phyloP scores from a whole-genome alignment of 2,113 vertebrate species.

The Chunga burmeisteri region DNA sequence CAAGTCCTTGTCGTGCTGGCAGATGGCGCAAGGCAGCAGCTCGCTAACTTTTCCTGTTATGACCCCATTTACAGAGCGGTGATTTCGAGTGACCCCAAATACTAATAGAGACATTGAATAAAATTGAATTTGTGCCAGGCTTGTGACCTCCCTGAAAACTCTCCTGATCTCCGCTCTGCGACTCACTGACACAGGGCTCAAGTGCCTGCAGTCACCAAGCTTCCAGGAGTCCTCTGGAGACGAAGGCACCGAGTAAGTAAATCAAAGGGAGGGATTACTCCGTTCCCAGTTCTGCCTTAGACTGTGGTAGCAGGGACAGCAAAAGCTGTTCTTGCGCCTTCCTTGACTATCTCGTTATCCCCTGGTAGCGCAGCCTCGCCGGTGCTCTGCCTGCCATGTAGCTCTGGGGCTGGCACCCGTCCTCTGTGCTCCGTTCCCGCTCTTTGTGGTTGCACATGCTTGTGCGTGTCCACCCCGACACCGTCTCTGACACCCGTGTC shows the following conservation, averaged over 20 bases:
- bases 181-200: not conserved
- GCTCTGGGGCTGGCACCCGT: not conserved
- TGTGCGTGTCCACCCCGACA: not conserved
- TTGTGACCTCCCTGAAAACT: not conserved
- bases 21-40: not conserved
- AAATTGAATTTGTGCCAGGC: not conserved
- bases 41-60: not conserved
- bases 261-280: not conserved
- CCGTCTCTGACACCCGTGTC: not conserved
- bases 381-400: not conserved
- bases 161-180: not conserved
- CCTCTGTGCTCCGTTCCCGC: not conserved
- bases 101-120: not conserved
- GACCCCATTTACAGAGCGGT: not conserved
- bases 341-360: too few relatives aligned
- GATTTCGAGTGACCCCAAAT: not conserved
- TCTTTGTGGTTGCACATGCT: not conserved
- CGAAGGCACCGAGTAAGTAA: not conserved
- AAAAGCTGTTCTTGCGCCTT: not conserved
- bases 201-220: not conserved
- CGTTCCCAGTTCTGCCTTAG: not conserved
- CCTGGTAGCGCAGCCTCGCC: rapidly evolving
- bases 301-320: not conserved
- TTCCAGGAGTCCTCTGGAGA: not conserved
- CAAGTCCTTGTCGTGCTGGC: not conserved